Evolutionary conservation across 2,113 vertebrate species (phyloP), one percentile per base, ranked within the genome.

Genomic region (Seriola dumerili): DNA sequence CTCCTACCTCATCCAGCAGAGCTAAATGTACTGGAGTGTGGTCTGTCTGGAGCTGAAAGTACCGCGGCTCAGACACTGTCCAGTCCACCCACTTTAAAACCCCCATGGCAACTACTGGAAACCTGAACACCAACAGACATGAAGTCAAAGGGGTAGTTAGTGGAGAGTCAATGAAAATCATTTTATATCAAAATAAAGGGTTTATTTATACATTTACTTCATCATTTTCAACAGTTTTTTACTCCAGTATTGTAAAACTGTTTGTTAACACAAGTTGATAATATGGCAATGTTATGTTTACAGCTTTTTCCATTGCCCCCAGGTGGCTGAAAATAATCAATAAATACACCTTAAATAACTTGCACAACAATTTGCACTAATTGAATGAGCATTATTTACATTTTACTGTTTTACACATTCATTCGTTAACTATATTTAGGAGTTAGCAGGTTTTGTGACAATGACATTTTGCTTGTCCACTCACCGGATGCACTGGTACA

Each of bases 1-100:
- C 36, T 29, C 7, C 0, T 71, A 99, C 98, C 96, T 99, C 98
- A 19, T 99, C 98, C 87, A 99, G 67, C 72, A 99, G 83, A 0
- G 98, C 98, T 90, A 99, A 90, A 90, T 99, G 98, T 2, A 99
- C 97, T 0, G 98, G 98, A 1, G 98, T 99, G 90, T 99, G 98
- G 89, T 99, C 98, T 0, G 98, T 99, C 94, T 99, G 98, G 50
- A 99, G 95, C 93, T 99, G 98, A 89, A 99, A 99, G 93, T 99
- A 99, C 6, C 97, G 94, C 0, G 98, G 97, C 76, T 99, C 98
- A 2, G 98, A 99, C 48, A 99, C 98, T 0, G 98, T 99, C 98
- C 98, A 99, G n/a, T 99, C 98, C 61, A 99, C 98, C 98, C 98
- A 99, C 82, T 97, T 99, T 64, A 99, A 86, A 40, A 99, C 98